Evolutionary conservation across 2,888 invertebrate genomes (phyloP).

Genomic region (Polietes domitor): DNA sequence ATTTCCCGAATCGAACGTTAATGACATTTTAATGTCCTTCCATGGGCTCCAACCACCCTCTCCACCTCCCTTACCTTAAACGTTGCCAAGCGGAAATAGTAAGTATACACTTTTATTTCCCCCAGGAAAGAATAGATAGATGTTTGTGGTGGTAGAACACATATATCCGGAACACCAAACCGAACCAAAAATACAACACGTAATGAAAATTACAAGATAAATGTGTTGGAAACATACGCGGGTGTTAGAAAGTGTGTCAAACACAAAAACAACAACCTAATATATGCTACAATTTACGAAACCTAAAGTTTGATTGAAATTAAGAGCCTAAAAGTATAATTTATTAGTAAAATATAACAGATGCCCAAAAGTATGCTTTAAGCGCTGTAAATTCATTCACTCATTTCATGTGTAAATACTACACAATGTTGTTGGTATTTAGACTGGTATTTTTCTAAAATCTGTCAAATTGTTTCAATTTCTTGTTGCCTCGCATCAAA

Average conservation of each 20-base stretch:
- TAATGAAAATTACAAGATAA: not conserved
- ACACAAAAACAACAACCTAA: too few species aligned
- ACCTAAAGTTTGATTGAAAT: not conserved
- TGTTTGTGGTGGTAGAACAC: not conserved
- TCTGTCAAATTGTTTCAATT: not conserved
- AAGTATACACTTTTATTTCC: not conserved
- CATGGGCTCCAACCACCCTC: too few species aligned
- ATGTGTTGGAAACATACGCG: not conserved
- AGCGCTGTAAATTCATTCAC: too few species aligned
- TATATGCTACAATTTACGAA: too few species aligned
- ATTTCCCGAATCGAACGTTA: not conserved
- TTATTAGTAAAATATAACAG: too few species aligned
- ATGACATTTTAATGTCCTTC: conserved; percentile 22
- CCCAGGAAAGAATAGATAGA: not conserved
- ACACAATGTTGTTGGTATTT: too few species aligned
- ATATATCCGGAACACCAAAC: not conserved
- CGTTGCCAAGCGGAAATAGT: not conserved
- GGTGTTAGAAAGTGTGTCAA: too few species aligned
- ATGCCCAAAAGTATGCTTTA: too few species aligned
- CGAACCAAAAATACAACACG: not conserved
- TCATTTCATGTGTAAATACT: too few species aligned
- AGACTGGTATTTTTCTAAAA: too few species aligned
- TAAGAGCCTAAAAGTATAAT: not conserved
- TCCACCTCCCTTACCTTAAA: too few species aligned
- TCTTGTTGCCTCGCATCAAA: not conserved